These are phyloP conservation scores for Abrostola tripartita DNA, from an alignment of 2,888 invertebrate genomes.

Conservation along the genomic window DNA sequence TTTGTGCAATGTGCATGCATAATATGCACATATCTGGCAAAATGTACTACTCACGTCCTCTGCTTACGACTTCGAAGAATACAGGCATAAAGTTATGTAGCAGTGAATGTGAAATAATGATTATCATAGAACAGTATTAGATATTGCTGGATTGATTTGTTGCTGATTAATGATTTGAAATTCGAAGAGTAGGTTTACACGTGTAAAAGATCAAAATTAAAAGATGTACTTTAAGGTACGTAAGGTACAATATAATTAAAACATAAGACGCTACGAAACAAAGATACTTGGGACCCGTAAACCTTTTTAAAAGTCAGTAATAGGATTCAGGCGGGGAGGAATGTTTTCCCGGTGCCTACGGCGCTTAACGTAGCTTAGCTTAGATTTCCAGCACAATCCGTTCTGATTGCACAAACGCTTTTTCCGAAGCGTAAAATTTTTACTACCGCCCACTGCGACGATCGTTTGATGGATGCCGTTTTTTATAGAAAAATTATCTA, in stretches of 20 bases:
- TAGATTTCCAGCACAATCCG: slow-evolving; percentile 78
- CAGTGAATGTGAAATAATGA: too few relatives aligned
- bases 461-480: slow-evolving; percentile 57
- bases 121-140: too few relatives aligned
- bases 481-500: slow-evolving; percentile 53
- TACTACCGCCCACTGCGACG: slow-evolving; percentile 66
- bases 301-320: slow-evolving; percentile 68
- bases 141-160: too few relatives aligned
- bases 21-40: too few relatives aligned
- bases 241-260: slow-evolving; percentile 12
- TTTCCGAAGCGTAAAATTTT: slow-evolving; percentile 77
- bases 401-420: slow-evolving; percentile 84
- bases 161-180: too few relatives aligned
- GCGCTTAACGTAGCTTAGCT: slow-evolving; percentile 74
- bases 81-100: too few relatives aligned
- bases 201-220: slow-evolving; percentile 22
- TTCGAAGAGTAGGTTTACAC: slow-evolving; percentile 5
- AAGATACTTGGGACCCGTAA: slow-evolving; percentile 41
- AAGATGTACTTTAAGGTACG: slow-evolving; percentile 2
- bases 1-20: too few relatives aligned
- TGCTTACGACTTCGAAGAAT: too few relatives aligned
- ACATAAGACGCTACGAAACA: slow-evolving; percentile 23
- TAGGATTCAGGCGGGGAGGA: slow-evolving; percentile 66
- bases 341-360: slow-evolving; percentile 69
- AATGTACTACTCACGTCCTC: too few relatives aligned